Conservation (phyloP, 1,140 invertebrate species). For the Cherax quadricarinatus region DNA sequence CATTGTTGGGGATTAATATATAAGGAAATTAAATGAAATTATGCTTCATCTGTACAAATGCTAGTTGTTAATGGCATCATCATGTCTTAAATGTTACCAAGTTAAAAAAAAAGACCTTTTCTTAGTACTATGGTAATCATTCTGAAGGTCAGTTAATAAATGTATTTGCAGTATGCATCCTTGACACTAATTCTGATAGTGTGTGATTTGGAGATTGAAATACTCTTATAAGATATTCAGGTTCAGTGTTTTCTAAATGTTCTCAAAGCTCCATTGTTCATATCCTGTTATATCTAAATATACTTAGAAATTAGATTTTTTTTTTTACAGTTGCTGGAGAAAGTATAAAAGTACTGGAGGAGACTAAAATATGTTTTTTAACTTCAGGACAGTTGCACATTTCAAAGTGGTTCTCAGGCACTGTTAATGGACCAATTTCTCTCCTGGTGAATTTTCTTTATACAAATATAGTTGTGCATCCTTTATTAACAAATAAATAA, state of each 20-base stretch:
- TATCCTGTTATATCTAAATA: background rate
- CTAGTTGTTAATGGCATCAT: no score
- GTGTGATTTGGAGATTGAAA: background rate
- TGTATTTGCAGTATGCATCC: no score
- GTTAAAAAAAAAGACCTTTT: no score
- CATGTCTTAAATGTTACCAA: no score
- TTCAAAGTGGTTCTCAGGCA: conserved; percentile 10
- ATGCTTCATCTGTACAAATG: background rate
- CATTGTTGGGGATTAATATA: background rate
- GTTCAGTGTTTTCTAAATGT: background rate
- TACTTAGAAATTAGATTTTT: background rate
- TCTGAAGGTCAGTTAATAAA: no score
- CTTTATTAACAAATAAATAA: background rate
- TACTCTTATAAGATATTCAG: no score
- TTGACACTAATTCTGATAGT: no score
- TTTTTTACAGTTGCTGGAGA: background rate
- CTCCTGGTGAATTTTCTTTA: background rate
- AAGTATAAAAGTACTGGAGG: background rate
- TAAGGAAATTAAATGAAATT: background rate
- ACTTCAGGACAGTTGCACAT: background rate
- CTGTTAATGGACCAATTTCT: background rate
- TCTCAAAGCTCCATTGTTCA: background rate
- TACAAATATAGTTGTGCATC: background rate
- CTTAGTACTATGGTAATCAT: no score
- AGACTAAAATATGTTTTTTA: background rate